These are phyloP conservation scores for Ephialtes manifestator DNA, from an alignment of 2,888 invertebrate species.

Conservation along the genomic window DNA sequence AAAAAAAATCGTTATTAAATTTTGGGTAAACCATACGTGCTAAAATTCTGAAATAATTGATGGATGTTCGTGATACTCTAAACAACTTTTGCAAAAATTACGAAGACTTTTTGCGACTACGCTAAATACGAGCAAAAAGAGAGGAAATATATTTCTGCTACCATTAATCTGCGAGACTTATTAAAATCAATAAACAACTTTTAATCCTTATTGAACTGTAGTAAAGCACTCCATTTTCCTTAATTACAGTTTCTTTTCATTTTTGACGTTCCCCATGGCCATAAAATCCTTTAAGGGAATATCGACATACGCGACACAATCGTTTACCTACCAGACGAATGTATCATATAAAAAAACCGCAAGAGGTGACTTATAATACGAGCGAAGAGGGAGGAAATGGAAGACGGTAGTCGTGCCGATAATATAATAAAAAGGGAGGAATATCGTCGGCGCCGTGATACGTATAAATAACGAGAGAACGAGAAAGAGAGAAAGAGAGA, in stretches of 20 bases:
- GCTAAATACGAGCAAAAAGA: too few species aligned
- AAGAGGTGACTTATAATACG: constrained; percentile 38
- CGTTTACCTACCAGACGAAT: constrained; percentile 38
- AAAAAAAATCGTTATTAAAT: too few species aligned
- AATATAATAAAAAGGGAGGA: constrained; percentile 53
- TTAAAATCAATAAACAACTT: too few species aligned
- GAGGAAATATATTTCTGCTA: too few species aligned
- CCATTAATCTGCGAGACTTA: too few species aligned
- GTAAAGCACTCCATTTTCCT: not conserved
- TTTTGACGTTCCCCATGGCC: too few species aligned
- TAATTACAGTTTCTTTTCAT: not conserved
- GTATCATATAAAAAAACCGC: constrained; percentile 42
- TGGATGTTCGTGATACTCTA: too few species aligned
- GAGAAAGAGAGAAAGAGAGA: not conserved
- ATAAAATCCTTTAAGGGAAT: not conserved
- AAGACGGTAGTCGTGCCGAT: constrained; percentile 41
- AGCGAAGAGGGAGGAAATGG: not conserved
- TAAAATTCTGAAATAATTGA: too few species aligned
- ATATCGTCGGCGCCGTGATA: constrained; percentile 59
- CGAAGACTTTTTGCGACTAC: too few species aligned
- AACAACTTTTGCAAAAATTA: too few species aligned
- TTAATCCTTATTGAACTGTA: too few species aligned
- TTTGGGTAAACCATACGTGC: too few species aligned
- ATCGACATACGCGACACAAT: constrained; percentile 21
- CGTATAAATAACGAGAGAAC: constrained; percentile 78